A percentile compares a stretch with the other conserved stretches of the same genome.
These are phyloP conservation scores for Perodicticus potto DNA, from an alignment of 2,797 vertebrate genomes.

Conservation along the genomic window DNA sequence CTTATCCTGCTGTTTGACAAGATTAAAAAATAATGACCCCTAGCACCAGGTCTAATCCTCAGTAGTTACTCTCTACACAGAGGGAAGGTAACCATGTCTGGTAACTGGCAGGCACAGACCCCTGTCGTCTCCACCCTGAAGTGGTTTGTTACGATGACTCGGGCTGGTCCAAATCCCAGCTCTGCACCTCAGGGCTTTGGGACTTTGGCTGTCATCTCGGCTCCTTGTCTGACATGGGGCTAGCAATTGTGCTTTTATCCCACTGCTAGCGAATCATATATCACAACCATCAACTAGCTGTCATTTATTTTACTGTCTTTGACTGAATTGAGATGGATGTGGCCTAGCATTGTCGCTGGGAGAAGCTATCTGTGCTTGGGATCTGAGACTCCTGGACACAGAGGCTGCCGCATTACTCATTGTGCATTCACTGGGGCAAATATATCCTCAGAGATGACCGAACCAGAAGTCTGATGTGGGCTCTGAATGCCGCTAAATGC, in stretches of 20 bases:
- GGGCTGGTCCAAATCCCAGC: background rate
- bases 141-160: background rate
- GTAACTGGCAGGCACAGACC: background rate
- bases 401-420: background rate
- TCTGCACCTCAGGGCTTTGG: background rate
- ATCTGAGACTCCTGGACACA: background rate
- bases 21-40: background rate
- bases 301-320: slow-evolving; percentile 41
- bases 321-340: background rate
- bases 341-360: background rate
- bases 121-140: fast-evolving
- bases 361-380: background rate
- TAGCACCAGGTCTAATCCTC: background rate
- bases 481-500: slow-evolving; percentile 46
- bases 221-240: background rate
- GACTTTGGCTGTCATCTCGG: background rate
- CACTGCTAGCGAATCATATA: background rate
- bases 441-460: background rate
- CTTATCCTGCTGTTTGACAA: background rate
- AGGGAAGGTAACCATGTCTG: background rate
- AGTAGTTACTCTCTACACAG: background rate
- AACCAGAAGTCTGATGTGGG: slow-evolving; percentile 40
- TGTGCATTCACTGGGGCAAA: slow-evolving; percentile 22
- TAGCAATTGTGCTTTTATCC: background rate
- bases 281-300: background rate